Evolutionary conservation across 2,113 vertebrate species (phyloP), one percentile per base, ranked within the genome.

Genomic region (Eulemur rufifrons): DNA sequence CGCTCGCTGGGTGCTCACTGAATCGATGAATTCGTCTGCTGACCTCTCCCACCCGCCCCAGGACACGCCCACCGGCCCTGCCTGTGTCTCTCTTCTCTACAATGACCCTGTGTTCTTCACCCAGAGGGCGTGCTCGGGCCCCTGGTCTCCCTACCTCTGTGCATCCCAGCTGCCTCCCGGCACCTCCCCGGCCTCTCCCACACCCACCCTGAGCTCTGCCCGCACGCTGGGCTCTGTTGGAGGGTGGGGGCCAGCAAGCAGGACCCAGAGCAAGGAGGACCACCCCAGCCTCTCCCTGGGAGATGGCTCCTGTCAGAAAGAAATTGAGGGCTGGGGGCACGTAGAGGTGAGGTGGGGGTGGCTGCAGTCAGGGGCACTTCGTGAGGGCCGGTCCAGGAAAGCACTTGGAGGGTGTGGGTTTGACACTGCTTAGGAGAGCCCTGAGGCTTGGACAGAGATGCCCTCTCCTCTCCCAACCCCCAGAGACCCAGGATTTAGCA

Each of bases 351-450:
- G 10, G 47, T 6, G 18, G 27, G 21, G 1, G 34, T 54, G 34
- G 21, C 45, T 20, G 23, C 32, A 8, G 45, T 2, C 8, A 8
- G 21, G 45, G 13, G 12, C 34, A 14, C 14, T 32, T 29, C 25
- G 0, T 3, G 11, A 34, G 20, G 42, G 39, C 5, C 17, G 1
- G 3, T 12, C 37, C 12, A 0, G 20, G 59, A 34, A 64, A 92
- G 34, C 32, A 20, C 8, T 23, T 0, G 3, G 66, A 45, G 45
- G 20, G 10, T 21, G 20, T 71, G 45, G 64, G 0, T 54, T 50
- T 85, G 29, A n/a, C 3, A 1, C 50, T 74, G 34, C 50, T 82
- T 8, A n/a, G 63, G 45, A 77, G 34, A 92, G 50, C 29, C n/a
- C 45, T 2, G 27, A 47, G 8, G 29, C 66, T 69, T 71, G 78